phyloP scores from a whole-genome alignment of 2,113 vertebrate genomes.

The Mastomys natalensis region DNA sequence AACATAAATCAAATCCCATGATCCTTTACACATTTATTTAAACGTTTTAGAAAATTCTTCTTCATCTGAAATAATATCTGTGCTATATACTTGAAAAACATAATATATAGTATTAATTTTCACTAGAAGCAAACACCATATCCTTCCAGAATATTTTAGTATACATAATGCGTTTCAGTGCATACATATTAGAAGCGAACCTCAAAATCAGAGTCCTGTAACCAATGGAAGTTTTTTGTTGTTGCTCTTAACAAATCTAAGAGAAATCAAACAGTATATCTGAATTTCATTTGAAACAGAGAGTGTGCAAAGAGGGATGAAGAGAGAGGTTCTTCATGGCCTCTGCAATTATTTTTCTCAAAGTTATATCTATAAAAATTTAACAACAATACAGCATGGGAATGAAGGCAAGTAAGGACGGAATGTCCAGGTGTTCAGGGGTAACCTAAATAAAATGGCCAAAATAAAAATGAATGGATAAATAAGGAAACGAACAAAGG shows the following conservation, averaged over 20 bases:
- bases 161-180: not conserved
- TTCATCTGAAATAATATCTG: not conserved
- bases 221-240: not conserved
- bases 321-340: not conserved
- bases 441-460: not conserved
- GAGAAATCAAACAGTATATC: not conserved
- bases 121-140: not conserved
- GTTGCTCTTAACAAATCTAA: slow-evolving; percentile 23
- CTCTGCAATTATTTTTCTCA: not conserved
- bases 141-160: not conserved
- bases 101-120: not conserved
- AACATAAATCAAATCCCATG: not conserved
- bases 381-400: not conserved
- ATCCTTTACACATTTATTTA: not conserved
- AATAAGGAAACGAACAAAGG: not conserved
- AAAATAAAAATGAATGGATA: not conserved
- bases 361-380: not conserved
- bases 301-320: not conserved
- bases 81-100: not conserved
- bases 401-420: not conserved
- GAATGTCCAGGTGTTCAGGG: not conserved
- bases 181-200: slow-evolving; percentile 17
- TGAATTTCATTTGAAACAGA: slow-evolving; percentile 56
- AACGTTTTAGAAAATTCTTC: not conserved
- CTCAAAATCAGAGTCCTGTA: not conserved